Evolutionary conservation across 2,797 vertebrate genomes (phyloP).

Genomic region (Silurus aristotelis): DNA sequence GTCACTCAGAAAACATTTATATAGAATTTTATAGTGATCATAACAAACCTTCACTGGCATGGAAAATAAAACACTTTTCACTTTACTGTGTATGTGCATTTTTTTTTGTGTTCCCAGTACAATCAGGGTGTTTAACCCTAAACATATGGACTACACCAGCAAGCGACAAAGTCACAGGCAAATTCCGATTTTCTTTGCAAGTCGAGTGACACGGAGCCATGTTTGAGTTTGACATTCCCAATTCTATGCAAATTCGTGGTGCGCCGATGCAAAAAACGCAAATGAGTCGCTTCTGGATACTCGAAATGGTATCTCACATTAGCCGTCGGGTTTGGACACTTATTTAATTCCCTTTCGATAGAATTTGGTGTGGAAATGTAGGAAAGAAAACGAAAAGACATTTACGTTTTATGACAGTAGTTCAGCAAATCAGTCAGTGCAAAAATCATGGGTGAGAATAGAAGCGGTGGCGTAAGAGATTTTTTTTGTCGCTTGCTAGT

Average conservation of each 20-base stretch:
- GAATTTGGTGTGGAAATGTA: neutral
- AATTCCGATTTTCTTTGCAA: neutral
- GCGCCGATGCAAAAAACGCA: neutral
- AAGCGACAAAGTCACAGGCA: neutral
- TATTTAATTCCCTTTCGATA: neutral
- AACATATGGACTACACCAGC: slow-evolving; percentile 11
- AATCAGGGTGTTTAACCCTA: slow-evolving; percentile 26
- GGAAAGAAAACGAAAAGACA: neutral
- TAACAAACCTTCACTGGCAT: neutral
- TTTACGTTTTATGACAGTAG: neutral
- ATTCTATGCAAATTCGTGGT: neutral
- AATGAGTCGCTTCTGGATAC: neutral
- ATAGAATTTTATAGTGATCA: slow-evolving; percentile 6
- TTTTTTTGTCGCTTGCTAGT: slow-evolving; percentile 7
- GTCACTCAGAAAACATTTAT: neutral
- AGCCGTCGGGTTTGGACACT: neutral
- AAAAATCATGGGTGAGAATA: neutral
- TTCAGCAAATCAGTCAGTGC: neutral
- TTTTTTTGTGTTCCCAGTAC: slow-evolving; percentile 33
- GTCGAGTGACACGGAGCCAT: neutral
- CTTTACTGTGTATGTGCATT: slow-evolving; percentile 28
- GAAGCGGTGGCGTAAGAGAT: neutral
- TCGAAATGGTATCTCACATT: neutral
- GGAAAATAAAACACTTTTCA: slow-evolving; percentile 2
- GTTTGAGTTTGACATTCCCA: neutral